Evolutionary conservation across 2,888 invertebrate species (phyloP).

Genomic region (Hirudinaria manillensis): DNA sequence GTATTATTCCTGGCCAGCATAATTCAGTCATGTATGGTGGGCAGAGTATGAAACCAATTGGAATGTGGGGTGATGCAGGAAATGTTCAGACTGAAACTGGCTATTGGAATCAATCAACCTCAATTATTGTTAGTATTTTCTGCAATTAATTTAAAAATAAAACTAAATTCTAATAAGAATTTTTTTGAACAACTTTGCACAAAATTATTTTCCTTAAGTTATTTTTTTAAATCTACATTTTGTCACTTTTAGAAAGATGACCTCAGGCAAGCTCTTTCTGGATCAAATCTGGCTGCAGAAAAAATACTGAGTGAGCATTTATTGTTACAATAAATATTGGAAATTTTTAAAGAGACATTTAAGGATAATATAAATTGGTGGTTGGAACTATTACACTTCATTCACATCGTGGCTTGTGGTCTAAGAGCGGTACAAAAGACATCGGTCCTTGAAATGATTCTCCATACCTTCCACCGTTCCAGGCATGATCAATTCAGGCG

Average conservation of each 20-base stretch:
- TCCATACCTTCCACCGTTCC: background rate
- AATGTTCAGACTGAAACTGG: constrained; percentile 27
- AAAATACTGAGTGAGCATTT: too few relatives aligned
- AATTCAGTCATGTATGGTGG: background rate
- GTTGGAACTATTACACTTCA: background rate
- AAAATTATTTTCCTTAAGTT: background rate
- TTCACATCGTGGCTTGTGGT: background rate
- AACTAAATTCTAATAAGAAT: too few relatives aligned
- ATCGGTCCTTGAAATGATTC: background rate
- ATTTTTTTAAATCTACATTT: background rate
- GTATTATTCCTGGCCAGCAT: constrained; percentile 7
- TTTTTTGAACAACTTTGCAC: background rate
- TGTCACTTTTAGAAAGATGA: too few relatives aligned
- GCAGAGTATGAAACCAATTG: constrained; percentile 8
- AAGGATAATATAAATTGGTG: background rate
- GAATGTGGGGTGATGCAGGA: constrained; percentile 20
- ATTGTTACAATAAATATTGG: too few relatives aligned
- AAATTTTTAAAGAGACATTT: background rate
- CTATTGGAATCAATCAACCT: constrained; percentile 23
- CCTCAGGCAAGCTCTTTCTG: too few relatives aligned
- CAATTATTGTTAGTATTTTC: background rate
- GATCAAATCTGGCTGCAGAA: too few relatives aligned
- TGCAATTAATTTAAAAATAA: too few relatives aligned
- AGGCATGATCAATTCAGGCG: constrained; percentile 10
- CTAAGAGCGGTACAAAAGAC: background rate